Percentiles rank a stretch among this genome's conserved stretches.
Conservation (phyloP, 2,888 invertebrate species). For the Apoderus coryli region DNA sequence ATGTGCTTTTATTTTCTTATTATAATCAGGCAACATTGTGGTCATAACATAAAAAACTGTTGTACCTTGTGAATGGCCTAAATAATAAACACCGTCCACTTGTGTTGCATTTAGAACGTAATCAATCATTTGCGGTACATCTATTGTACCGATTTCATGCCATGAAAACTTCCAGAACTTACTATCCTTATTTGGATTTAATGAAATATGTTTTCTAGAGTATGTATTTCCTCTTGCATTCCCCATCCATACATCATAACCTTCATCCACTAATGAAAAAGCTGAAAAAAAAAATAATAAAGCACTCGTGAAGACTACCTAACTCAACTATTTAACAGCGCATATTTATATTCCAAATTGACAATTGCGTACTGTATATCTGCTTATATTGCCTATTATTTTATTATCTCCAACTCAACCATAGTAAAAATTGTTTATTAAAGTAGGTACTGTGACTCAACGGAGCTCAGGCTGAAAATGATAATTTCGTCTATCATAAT, state of each 20-base stretch:
- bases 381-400: too few species aligned
- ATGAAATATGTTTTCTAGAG: conserved; percentile 18
- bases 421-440: too few species aligned
- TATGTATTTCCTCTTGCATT: conserved; percentile 22
- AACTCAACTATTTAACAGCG: too few species aligned
- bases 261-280: conserved; percentile 23
- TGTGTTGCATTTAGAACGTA: conserved; percentile 45
- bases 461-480: too few species aligned
- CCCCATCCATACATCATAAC: conserved; percentile 26
- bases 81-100: conserved; percentile 48
- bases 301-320: too few species aligned
- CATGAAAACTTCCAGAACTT: conserved; percentile 44
- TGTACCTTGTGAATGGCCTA: conserved; percentile 72
- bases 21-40: conserved; percentile 48
- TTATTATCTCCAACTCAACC: too few species aligned
- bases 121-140: conserved; percentile 72
- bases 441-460: too few species aligned
- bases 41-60: conserved; percentile 53
- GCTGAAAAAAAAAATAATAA: conserved; percentile 12
- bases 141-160: conserved; percentile 68
- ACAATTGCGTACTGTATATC: too few species aligned
- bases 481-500: too few species aligned
- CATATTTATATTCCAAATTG: too few species aligned
- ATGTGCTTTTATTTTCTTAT: conserved; percentile 48
- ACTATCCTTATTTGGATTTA: conserved; percentile 20